A percentile compares a stretch with the other conserved stretches of the same genome.
phyloP scores from a whole-genome alignment of 2,113 vertebrate species.

The Scalopus aquaticus region DNA sequence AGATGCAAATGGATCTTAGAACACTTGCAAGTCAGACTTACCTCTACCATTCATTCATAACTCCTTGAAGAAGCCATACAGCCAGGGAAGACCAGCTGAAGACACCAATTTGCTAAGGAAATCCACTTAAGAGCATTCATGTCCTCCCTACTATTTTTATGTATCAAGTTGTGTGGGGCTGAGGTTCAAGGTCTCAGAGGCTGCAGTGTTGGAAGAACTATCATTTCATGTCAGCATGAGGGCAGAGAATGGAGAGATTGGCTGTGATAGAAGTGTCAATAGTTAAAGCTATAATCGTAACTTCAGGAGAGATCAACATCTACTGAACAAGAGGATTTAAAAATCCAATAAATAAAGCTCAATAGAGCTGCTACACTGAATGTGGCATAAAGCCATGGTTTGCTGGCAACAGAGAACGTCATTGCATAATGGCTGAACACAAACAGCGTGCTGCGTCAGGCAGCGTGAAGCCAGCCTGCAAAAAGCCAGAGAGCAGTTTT shows the following conservation, averaged over 20 bases:
- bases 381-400: constrained; percentile 21
- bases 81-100: constrained; percentile 58
- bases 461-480: constrained; percentile 5
- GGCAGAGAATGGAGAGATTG: constrained; percentile 57
- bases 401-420: constrained; percentile 5
- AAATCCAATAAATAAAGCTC: constrained; percentile 66
- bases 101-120: constrained; percentile 76
- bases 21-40: not conserved
- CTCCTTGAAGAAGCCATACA: constrained; percentile 46
- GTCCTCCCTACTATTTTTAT: constrained; percentile 48
- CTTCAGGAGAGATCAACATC: constrained; percentile 76
- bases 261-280: constrained; percentile 69
- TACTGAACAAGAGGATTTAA: constrained; percentile 71
- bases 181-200: constrained; percentile 49
- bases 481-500: constrained; percentile 35
- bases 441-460: not conserved
- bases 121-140: constrained; percentile 63
- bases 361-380: constrained; percentile 33
- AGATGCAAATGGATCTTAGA: fast-evolving
- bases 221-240: constrained; percentile 49
- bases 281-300: constrained; percentile 75
- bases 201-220: constrained; percentile 23
- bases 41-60: not conserved
- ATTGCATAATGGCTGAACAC: constrained; percentile 37
- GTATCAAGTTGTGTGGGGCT: not conserved